A percentile compares a stretch with the other conserved stretches of the same genome.
Evolutionary conservation across 2,797 vertebrate genomes (phyloP).

Genomic region (Phoxinus dragarum): DNA sequence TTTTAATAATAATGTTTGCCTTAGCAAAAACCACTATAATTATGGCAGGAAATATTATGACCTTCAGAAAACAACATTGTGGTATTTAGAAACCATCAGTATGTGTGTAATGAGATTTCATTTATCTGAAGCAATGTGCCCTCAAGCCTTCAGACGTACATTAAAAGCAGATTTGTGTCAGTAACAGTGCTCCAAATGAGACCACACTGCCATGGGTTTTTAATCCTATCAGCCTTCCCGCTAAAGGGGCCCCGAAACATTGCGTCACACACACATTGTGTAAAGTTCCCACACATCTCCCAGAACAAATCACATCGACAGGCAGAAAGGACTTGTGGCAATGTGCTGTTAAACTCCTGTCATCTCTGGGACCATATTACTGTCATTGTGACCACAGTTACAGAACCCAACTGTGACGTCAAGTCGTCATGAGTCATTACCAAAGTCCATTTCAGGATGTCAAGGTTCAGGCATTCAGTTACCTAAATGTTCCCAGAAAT

Average conservation of each 20-base stretch:
- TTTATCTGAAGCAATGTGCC: slow-evolving; percentile 37
- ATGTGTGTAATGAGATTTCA: slow-evolving; percentile 31
- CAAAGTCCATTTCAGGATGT: slow-evolving; percentile 67
- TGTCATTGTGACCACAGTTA: slow-evolving; percentile 65
- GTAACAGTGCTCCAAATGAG: slow-evolving; percentile 59
- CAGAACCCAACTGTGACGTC: slow-evolving; percentile 66
- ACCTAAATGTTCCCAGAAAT: slow-evolving; percentile 70
- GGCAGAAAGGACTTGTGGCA: slow-evolving; percentile 19
- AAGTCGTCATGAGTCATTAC: slow-evolving; percentile 70
- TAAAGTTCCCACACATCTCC: slow-evolving; percentile 74
- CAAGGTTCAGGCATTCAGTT: slow-evolving; percentile 69
- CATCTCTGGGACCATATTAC: slow-evolving; percentile 20
- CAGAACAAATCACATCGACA: slow-evolving; percentile 66
- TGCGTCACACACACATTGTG: slow-evolving; percentile 70
- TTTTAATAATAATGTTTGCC: slow-evolving; percentile 13
- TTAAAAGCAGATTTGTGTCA: slow-evolving; percentile 64
- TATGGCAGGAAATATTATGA: slow-evolving; percentile 13
- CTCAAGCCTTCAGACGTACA: slow-evolving; percentile 49
- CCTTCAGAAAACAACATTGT: slow-evolving; percentile 16
- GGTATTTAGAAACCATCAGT: slow-evolving; percentile 32
- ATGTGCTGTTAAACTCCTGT: slow-evolving; percentile 52
- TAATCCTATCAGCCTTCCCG: slow-evolving; percentile 63
- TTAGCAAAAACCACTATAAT: slow-evolving; percentile 1
- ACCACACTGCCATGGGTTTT: slow-evolving; percentile 51
- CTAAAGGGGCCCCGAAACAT: slow-evolving; percentile 69